Base-by-base conservation (phyloP, 2,113 vertebrate species). In the Baryphthengus martii region DNA sequence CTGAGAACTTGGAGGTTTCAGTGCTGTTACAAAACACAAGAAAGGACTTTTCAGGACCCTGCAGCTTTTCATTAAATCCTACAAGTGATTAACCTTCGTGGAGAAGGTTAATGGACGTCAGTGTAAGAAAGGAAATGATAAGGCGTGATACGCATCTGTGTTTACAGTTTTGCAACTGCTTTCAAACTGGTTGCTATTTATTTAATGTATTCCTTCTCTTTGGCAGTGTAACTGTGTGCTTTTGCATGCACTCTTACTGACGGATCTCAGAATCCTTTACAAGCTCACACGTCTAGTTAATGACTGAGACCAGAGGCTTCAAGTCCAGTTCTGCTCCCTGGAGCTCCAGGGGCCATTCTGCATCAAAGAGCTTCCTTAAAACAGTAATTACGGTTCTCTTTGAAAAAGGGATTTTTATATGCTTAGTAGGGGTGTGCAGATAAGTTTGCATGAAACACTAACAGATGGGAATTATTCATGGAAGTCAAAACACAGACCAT, bases 1-100 rank as follows among this genome's bases (percentile, higher is more conserved):
- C 13, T 21, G 31, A 31, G 21, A 62, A 28, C 20, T 71, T 17
- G 18, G 82, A 52, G 66, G 8, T 47, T 58, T 90, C 35, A 10
- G 61, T 68, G 26, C 59, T 1, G 1, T 74, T 37, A 11, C 0
- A 6, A 44, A 49, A 26, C 10, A 8, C 0, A 0, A 0, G 2
- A 25, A 78, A 17, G 18, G 39, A 13, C 15, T 53, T 56, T 33
- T 42, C 9, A 29, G n/a, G 59, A 42, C 18, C 7, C 29, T 76
- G 52, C n/a, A 47, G 19, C 35, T 62, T 44, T 50, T 85, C 12
- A 20, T 58, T 73, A 44, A 19, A 47, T 86, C 35, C 35, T 75
- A 12, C 8, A 13, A 62, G 23, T 15, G 14, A 28, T 52, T 52
- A 52, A 52, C 50, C 50, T 52, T 52, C 17, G 15, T 45, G 26